These are phyloP conservation scores for Platichthys flesus DNA, from an alignment of 2,113 vertebrate genomes.

Conservation along the genomic window DNA sequence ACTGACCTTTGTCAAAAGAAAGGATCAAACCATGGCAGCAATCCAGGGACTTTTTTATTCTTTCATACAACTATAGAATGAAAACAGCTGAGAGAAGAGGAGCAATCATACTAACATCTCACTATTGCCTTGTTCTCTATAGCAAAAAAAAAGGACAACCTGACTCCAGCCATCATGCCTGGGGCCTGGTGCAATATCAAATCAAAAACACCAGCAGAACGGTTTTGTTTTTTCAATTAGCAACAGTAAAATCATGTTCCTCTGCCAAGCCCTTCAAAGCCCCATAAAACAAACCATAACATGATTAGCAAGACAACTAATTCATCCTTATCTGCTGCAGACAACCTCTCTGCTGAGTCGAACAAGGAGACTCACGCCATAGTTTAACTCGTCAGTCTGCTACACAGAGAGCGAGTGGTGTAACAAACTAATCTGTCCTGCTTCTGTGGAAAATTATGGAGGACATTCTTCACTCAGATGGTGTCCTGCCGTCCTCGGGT, in stretches of 20 bases:
- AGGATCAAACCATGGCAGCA: not conserved
- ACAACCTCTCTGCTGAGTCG: slow-evolving; percentile 53
- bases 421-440: slow-evolving; percentile 65
- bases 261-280: slow-evolving; percentile 29
- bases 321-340: slow-evolving; percentile 41
- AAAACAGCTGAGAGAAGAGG: too few relatives aligned
- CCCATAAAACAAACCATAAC: slow-evolving; percentile 44
- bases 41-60: too few relatives aligned
- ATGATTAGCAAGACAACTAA: slow-evolving; percentile 41
- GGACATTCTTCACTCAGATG: slow-evolving; percentile 65
- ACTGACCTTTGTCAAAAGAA: not conserved
- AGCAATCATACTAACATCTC: too few relatives aligned
- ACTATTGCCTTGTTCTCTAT: too few relatives aligned
- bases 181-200: not conserved
- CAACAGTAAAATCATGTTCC: not conserved
- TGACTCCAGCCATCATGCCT: too few relatives aligned
- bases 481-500: slow-evolving; percentile 45
- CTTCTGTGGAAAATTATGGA: slow-evolving; percentile 62
- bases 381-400: slow-evolving; percentile 38
- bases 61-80: too few relatives aligned
- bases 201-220: not conserved
- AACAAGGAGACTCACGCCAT: slow-evolving; percentile 34
- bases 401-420: slow-evolving; percentile 32
- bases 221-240: slow-evolving; percentile 13
- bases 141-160: too few relatives aligned